Evolutionary conservation across 2,888 invertebrate genomes (phyloP).

Genomic region (Agrotis segetum): DNA sequence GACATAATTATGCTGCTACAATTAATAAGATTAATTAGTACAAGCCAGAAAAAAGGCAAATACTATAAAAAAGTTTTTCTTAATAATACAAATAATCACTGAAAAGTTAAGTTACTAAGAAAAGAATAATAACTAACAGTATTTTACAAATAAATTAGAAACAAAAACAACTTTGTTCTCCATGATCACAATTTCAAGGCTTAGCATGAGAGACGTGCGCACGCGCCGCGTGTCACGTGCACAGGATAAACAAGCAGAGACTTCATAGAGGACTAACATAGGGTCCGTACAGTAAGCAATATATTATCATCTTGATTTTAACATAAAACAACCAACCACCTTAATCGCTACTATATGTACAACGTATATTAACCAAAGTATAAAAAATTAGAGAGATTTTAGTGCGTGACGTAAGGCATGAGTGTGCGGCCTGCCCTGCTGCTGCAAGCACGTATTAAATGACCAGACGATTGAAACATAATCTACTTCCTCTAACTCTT

Average conservation of each 20-base stretch:
- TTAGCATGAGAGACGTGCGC: constrained; percentile 68
- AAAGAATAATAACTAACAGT: constrained; percentile 84
- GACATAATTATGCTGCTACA: constrained; percentile 67
- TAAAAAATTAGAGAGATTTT: constrained; percentile 86
- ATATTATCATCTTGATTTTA: constrained; percentile 84
- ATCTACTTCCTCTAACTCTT: constrained; percentile 68
- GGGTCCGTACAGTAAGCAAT: constrained; percentile 76
- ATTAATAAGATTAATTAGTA: constrained; percentile 66
- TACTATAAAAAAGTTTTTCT: constrained; percentile 71
- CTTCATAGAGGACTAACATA: constrained; percentile 67
- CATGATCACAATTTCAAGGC: constrained; percentile 84
- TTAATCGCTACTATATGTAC: constrained; percentile 77
- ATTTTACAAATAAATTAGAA: constrained; percentile 90
- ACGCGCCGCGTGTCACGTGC: constrained; percentile 34
- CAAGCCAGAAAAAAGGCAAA: constrained; percentile 72
- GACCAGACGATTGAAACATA: constrained; percentile 78
- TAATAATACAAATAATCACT: constrained; percentile 72
- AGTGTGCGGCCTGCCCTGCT: constrained; percentile 51
- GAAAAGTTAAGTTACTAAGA: constrained; percentile 70
- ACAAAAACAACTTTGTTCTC: constrained; percentile 90
- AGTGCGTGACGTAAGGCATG: constrained; percentile 74
- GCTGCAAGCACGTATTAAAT: constrained; percentile 68
- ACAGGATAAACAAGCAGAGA: constrained; percentile 71
- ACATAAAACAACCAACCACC: constrained; percentile 87
- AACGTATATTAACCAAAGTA: constrained; percentile 78